Percentiles rank a stretch among this genome's conserved stretches.
These are phyloP conservation scores for Plagodis dolabraria DNA, from an alignment of 2,888 invertebrate genomes.

Conservation along the genomic window DNA sequence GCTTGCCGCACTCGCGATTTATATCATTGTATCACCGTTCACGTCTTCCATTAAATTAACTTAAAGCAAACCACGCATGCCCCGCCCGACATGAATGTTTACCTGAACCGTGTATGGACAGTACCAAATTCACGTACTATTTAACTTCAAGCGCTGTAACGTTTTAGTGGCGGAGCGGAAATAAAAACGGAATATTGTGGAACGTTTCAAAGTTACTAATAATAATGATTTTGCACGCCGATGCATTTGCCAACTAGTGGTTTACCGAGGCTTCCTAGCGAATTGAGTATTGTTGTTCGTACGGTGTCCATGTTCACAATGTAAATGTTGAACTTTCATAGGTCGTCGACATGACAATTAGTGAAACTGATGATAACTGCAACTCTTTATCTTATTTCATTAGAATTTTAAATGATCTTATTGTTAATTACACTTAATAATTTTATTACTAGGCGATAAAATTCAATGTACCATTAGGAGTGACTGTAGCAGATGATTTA, in stretches of 20 bases:
- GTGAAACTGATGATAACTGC: slow-evolving; percentile 11
- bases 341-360: slow-evolving; percentile 2
- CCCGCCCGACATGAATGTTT: slow-evolving; percentile 49
- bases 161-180: slow-evolving; percentile 40
- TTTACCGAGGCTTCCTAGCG: slow-evolving; percentile 48
- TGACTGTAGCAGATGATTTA: slow-evolving; percentile 69
- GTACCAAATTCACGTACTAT: slow-evolving; percentile 27
- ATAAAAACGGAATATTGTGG: slow-evolving; percentile 53
- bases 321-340: slow-evolving; percentile 1
- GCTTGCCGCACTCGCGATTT: slow-evolving; percentile 60
- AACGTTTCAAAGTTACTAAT: slow-evolving; percentile 43
- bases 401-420: slow-evolving; percentile 45
- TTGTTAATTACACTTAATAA: slow-evolving; percentile 66
- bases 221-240: slow-evolving; percentile 47
- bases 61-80: slow-evolving; percentile 63
- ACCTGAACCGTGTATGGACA: slow-evolving; percentile 42
- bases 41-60: slow-evolving; percentile 62
- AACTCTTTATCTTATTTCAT: slow-evolving; percentile 28
- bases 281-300: slow-evolving; percentile 46
- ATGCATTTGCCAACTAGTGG: slow-evolving; percentile 51
- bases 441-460: slow-evolving; percentile 75
- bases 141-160: slow-evolving; percentile 39
- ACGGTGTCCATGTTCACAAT: slow-evolving; percentile 12
- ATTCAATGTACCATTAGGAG: slow-evolving; percentile 72
- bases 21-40: slow-evolving; percentile 57